Percentiles rank a stretch among this genome's conserved stretches.
phyloP scores from a whole-genome alignment of 1,140 invertebrate species.

The Caenorhabditis inopinata region DNA sequence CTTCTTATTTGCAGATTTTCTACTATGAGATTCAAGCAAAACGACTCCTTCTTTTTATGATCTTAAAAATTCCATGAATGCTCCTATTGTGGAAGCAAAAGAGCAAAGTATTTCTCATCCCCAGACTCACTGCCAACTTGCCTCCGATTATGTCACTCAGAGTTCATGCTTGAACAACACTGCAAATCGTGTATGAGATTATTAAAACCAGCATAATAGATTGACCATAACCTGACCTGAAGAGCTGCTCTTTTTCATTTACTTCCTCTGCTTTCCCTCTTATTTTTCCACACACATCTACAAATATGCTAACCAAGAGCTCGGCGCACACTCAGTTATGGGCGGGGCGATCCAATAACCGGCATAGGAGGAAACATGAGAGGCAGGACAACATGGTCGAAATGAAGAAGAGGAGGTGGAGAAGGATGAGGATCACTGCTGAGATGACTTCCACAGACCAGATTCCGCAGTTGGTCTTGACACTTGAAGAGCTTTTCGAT shows the following conservation, averaged over 20 bases:
- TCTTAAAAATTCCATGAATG: slow-evolving; percentile 33
- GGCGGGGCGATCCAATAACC: slow-evolving; percentile 37
- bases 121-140: background rate
- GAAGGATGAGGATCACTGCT: slow-evolving; percentile 12
- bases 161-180: slow-evolving; percentile 16
- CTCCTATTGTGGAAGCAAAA: background rate
- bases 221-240: slow-evolving; percentile 22
- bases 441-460: slow-evolving; percentile 8
- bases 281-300: slow-evolving; percentile 4
- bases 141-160: slow-evolving; percentile 7
- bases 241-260: background rate
- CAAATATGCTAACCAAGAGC: slow-evolving; percentile 12
- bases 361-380: background rate
- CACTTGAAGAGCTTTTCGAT: background rate
- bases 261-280: background rate
- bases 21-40: background rate
- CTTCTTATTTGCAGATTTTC: background rate
- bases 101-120: background rate
- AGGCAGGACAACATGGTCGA: slow-evolving; percentile 26
- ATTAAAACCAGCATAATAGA: slow-evolving; percentile 31
- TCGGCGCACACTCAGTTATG: background rate
- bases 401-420: slow-evolving; percentile 8
- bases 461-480: background rate
- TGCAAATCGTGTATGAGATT: slow-evolving; percentile 21
- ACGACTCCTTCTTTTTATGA: background rate